Conservation (phyloP, 1,140 invertebrate genomes). For the Ganaspis sp. region DNA sequence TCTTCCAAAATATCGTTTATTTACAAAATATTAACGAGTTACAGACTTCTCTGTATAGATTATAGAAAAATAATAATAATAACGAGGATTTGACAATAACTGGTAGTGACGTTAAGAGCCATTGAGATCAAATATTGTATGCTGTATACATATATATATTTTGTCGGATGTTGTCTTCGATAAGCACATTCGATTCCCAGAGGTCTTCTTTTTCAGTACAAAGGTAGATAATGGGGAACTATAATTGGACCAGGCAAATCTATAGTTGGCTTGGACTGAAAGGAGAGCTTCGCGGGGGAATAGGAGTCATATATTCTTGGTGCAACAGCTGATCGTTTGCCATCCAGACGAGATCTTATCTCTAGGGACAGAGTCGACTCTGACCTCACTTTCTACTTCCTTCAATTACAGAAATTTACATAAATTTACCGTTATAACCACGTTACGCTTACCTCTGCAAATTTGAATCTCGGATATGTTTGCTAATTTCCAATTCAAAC, state of each 20-base stretch:
- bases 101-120: not conserved
- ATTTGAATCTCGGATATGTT: constrained; percentile 3
- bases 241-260: constrained; percentile 56
- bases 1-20: no score
- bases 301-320: constrained; percentile 55
- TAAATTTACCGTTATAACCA: constrained; percentile 23
- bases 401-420: constrained; percentile 26
- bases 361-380: not conserved
- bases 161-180: not conserved
- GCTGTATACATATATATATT: no score
- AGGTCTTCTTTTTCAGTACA: not conserved
- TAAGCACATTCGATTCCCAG: not conserved
- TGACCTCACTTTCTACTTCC: constrained; percentile 25
- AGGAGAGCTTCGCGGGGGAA: constrained; percentile 30
- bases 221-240: constrained; percentile 32
- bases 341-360: constrained; percentile 28
- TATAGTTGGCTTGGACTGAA: constrained; percentile 52
- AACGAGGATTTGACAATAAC: no score
- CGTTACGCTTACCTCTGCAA: not conserved
- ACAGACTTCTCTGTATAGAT: no score
- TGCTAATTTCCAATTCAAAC: not conserved
- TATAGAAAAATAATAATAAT: no score
- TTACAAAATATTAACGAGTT: no score
- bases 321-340: constrained; percentile 52
- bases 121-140: not conserved